Evolutionary conservation across 2,797 vertebrate genomes (phyloP).

Genomic region (Pseudopleuronectes americanus): DNA sequence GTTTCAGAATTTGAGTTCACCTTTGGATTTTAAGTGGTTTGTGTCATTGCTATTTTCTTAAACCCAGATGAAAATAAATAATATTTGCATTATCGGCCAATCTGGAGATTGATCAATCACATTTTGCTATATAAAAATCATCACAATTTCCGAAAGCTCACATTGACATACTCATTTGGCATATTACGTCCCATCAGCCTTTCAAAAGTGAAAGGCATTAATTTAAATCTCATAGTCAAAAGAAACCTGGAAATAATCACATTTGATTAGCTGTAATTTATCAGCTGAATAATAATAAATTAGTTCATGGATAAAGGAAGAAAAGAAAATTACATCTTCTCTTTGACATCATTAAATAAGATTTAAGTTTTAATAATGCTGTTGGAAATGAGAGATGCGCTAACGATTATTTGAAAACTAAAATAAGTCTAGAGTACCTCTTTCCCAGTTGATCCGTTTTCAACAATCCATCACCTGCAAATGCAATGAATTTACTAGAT

Average conservation of each 20-base stretch:
- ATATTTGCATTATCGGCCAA: too few species aligned
- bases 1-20: neutral
- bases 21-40: neutral
- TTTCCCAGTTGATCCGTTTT: too few species aligned
- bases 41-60: too few species aligned
- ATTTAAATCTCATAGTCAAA: neutral
- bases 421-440: too few species aligned
- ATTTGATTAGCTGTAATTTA: neutral
- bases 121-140: too few species aligned
- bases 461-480: too few species aligned
- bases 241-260: neutral
- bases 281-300: neutral
- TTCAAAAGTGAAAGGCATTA: neutral
- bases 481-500: too few species aligned
- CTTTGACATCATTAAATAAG: neutral
- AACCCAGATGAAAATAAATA: too few species aligned
- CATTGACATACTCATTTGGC: neutral
- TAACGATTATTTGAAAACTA: too few species aligned
- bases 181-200: neutral
- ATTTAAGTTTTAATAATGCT: too few species aligned
- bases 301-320: neutral
- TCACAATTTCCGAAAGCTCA: neutral
- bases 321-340: neutral
- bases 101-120: too few species aligned
- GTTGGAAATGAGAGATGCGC: neutral